Evolutionary conservation across 2,113 vertebrate genomes (phyloP).

Genomic region (Emydura subglobosa): DNA sequence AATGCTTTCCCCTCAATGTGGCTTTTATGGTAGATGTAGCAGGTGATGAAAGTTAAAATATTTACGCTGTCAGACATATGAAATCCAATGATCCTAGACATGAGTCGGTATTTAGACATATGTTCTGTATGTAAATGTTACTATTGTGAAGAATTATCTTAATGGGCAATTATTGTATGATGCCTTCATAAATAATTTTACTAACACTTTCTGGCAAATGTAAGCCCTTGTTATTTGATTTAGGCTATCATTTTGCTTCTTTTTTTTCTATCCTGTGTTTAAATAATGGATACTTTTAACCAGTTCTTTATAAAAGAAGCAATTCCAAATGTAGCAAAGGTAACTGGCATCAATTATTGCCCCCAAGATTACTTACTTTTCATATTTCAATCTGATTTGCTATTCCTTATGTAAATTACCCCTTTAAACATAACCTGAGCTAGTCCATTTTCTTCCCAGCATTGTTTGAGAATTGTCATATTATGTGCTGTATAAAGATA

Average conservation of each 20-base stretch:
- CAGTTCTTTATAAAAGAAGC: neutral
- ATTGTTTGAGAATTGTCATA: neutral
- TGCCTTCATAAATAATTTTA: slow-evolving; percentile 7
- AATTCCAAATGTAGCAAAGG: neutral
- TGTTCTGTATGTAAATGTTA: slow-evolving; percentile 1
- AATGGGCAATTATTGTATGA: neutral
- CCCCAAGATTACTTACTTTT: neutral
- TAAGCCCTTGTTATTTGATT: neutral
- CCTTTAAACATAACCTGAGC: neutral
- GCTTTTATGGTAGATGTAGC: slow-evolving; percentile 24
- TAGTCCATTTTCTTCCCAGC: neutral
- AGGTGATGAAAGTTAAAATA: slow-evolving; percentile 52
- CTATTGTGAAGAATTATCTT: neutral
- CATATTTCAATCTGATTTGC: slow-evolving; percentile 14
- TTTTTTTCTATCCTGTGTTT: neutral
- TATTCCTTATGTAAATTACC: neutral
- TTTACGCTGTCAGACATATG: slow-evolving; percentile 23
- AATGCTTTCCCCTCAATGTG: slow-evolving; percentile 13
- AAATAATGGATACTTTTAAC: neutral
- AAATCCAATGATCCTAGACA: neutral
- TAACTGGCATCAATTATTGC: neutral
- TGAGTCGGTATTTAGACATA: neutral
- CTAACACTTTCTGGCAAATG: neutral
- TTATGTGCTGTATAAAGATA: neutral
- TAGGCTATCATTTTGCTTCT: neutral